Evolutionary conservation across 2,888 invertebrate species (phyloP).

Genomic region (Drosophila mulleri): DNA sequence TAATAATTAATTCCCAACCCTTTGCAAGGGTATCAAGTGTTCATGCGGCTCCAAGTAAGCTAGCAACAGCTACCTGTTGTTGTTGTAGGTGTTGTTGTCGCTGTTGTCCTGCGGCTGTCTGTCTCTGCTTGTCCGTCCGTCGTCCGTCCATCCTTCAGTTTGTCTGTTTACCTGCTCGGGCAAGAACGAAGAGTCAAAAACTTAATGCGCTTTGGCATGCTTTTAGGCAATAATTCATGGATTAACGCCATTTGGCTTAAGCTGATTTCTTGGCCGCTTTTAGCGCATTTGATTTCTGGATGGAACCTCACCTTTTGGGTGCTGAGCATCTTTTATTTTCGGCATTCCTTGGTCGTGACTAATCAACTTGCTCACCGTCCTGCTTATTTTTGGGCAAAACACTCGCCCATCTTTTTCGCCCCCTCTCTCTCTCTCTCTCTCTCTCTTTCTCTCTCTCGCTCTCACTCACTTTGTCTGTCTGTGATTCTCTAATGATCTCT

Average conservation of each 20-base stretch:
- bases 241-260: constrained; percentile 84
- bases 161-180: constrained; percentile 41
- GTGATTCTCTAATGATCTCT: constrained; percentile 68
- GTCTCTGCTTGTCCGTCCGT: background rate
- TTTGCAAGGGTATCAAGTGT: constrained; percentile 16
- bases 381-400: background rate
- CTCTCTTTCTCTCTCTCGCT: background rate
- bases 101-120: constrained; percentile 28
- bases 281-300: constrained; percentile 57
- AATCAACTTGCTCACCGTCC: constrained; percentile 56
- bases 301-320: constrained; percentile 67
- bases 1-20: background rate
- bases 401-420: constrained; percentile 8
- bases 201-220: constrained; percentile 84
- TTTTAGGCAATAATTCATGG: constrained; percentile 84
- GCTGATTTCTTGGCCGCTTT: constrained; percentile 73
- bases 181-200: constrained; percentile 61
- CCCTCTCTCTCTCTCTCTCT: constrained; percentile 22
- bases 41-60: background rate
- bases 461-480: background rate
- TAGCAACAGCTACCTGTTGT: constrained; percentile 39
- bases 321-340: constrained; percentile 38
- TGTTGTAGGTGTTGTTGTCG: constrained; percentile 28
- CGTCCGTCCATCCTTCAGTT: constrained; percentile 8
- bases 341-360: constrained; percentile 77